These are phyloP conservation scores for Villa cingulata DNA, from an alignment of 2,888 invertebrate species.

Conservation along the genomic window DNA sequence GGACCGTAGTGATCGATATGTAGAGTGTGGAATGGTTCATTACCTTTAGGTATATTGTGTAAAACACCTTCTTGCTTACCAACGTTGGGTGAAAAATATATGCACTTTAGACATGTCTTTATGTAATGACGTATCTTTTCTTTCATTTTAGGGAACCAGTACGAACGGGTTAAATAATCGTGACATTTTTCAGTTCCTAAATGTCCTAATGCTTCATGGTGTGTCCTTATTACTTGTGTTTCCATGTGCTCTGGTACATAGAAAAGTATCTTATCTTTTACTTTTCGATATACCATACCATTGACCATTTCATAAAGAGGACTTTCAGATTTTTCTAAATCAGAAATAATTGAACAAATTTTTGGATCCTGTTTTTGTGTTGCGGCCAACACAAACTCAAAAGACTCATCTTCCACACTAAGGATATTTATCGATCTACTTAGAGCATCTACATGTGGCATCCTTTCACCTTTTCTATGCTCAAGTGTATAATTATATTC, in stretches of 20 bases:
- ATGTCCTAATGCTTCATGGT: slow-evolving; percentile 12
- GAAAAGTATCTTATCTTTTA: slow-evolving; percentile 10
- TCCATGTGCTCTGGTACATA: slow-evolving; percentile 9
- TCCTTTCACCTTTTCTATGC: slow-evolving; percentile 7
- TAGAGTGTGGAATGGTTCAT: slow-evolving; percentile 18
- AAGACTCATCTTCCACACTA: no score
- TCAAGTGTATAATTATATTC: slow-evolving; percentile 3
- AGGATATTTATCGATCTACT: slow-evolving; percentile 9
- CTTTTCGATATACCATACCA: slow-evolving; percentile 9
- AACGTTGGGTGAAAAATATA: no score
- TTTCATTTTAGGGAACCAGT: no score
- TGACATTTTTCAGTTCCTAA: background rate
- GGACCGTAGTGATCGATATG: slow-evolving; percentile 33
- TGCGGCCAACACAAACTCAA: no score
- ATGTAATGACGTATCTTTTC: no score
- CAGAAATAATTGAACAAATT: no score
- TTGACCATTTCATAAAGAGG: slow-evolving; percentile 7
- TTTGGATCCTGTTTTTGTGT: no score
- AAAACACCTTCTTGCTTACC: no score
- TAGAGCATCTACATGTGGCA: slow-evolving; percentile 13
- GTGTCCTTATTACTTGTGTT: slow-evolving; percentile 8
- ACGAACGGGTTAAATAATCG: no score
- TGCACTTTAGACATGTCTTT: no score
- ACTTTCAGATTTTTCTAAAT: no score
- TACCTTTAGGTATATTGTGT: no score